phyloP scores from a whole-genome alignment of 1,140 invertebrate genomes.

The Streblospio benedicti region DNA sequence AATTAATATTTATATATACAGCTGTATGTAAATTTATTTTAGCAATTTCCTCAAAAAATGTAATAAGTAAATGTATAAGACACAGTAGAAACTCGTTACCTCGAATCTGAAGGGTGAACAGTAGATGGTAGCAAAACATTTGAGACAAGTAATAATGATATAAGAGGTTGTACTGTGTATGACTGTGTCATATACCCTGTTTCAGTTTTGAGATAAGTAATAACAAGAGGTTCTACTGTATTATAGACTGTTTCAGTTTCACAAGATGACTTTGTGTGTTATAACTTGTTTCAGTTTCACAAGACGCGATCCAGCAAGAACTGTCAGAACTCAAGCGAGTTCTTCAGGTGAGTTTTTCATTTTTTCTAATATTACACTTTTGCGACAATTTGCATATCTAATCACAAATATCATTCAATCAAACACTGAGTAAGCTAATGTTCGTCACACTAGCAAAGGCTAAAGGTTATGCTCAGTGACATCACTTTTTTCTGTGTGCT shows the following conservation, averaged over 20 bases:
- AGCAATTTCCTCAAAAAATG: no score
- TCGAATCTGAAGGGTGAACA: not conserved
- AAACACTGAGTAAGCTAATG: not conserved
- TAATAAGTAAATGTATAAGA: no score
- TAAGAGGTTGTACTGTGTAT: not conserved
- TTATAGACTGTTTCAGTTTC: not conserved
- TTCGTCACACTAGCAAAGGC: not conserved
- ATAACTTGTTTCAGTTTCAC: constrained; percentile 31
- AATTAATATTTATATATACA: no score
- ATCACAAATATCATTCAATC: not conserved
- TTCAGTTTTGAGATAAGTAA: not conserved
- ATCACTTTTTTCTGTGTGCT: not conserved
- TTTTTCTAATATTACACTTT: not conserved
- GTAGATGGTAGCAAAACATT: not conserved
- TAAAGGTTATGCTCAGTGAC: not conserved
- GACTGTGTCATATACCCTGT: not conserved
- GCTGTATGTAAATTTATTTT: no score
- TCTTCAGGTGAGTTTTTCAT: constrained; percentile 28
- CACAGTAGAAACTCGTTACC: no score
- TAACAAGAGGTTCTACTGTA: not conserved
- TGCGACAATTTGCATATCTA: not conserved
- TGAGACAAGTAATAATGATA: not conserved
- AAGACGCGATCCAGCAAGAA: constrained; percentile 31
- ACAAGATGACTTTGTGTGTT: not conserved
- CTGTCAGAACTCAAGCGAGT: constrained; percentile 36